Conservation (phyloP, 92 coral and sea anemone species). For the Galaxea fascicularis region DNA sequence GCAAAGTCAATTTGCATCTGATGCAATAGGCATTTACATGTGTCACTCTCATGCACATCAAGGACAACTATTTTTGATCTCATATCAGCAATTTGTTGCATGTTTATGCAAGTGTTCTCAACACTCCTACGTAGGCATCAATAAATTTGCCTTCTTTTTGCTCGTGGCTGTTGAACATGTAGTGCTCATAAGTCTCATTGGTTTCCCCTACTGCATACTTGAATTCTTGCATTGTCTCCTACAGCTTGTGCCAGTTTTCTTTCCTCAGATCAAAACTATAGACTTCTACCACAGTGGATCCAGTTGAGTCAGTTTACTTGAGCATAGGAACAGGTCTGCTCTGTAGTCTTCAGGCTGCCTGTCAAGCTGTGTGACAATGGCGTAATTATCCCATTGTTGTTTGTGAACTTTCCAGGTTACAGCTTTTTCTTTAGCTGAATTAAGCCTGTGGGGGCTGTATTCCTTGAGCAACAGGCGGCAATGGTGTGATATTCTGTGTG, state of each 20-base stretch:
- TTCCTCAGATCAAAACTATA: conserved; percentile 57
- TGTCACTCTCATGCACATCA: conserved; percentile 36
- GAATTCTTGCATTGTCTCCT: conserved; percentile 30
- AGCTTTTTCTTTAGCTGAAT: conserved; percentile 14
- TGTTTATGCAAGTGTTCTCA: conserved; percentile 55
- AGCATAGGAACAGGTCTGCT: conserved; percentile 63
- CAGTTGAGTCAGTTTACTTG: conserved; percentile 62
- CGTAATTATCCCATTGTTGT: conserved; percentile 64
- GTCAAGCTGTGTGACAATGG: conserved; percentile 47
- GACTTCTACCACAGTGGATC: conserved; percentile 59
- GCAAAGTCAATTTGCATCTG: conserved; percentile 46
- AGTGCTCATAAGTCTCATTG: conserved; percentile 52
- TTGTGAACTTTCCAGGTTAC: conserved; percentile 68
- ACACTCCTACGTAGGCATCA: conserved; percentile 45
- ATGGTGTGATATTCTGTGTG: background rate
- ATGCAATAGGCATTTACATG: conserved; percentile 51
- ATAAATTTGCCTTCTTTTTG: conserved; percentile 50
- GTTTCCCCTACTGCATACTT: conserved; percentile 40
- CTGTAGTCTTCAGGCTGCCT: conserved; percentile 62
- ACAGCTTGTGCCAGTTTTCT: conserved; percentile 42
- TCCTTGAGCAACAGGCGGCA: conserved; percentile 28
- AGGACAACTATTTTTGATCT: conserved; percentile 58
- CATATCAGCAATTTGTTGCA: conserved; percentile 63
- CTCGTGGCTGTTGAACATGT: conserved; percentile 44
- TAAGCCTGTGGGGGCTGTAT: conserved; percentile 57